Evolutionary conservation across 1,140 invertebrate species (phyloP).

Genomic region (Nasonia longicornis): DNA sequence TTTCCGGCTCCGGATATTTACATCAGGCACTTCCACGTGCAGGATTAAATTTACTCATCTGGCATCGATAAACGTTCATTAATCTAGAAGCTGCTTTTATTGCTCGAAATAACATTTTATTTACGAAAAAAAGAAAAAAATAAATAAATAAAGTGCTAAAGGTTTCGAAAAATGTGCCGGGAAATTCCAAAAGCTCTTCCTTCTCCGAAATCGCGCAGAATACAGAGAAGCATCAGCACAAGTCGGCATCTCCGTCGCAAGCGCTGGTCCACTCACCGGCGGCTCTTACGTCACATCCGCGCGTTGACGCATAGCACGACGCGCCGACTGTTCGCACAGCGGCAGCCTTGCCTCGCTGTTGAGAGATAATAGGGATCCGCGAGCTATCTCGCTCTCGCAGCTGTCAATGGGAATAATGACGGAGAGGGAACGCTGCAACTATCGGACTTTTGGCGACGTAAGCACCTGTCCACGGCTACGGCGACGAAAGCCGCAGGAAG

Average conservation of each 20-base stretch:
- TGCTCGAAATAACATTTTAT: too few relatives aligned
- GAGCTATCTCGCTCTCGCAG: neutral
- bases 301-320: constrained; percentile 61
- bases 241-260: too few relatives aligned
- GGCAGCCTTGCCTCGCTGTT: constrained; percentile 64
- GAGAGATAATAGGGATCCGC: constrained; percentile 61
- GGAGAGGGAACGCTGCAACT: neutral
- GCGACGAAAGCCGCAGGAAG: neutral
- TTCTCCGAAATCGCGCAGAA: too few relatives aligned
- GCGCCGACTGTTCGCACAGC: constrained; percentile 61
- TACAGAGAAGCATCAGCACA: too few relatives aligned
- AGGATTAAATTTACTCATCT: constrained; percentile 5
- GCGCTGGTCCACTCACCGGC: neutral
- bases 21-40: constrained; percentile 3
- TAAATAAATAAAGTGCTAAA: too few relatives aligned
- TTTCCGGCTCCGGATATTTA: constrained; percentile 31
- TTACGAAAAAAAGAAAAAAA: too few relatives aligned
- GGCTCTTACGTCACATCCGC: constrained; percentile 66
- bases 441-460: neutral
- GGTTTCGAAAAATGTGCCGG: neutral
- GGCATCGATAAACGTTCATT: neutral
- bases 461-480: neutral
- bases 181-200: too few relatives aligned
- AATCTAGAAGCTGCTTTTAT: neutral
- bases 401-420: constrained; percentile 63